Conservation (phyloP, 2,797 vertebrate genomes). For the Morelia viridis region DNA sequence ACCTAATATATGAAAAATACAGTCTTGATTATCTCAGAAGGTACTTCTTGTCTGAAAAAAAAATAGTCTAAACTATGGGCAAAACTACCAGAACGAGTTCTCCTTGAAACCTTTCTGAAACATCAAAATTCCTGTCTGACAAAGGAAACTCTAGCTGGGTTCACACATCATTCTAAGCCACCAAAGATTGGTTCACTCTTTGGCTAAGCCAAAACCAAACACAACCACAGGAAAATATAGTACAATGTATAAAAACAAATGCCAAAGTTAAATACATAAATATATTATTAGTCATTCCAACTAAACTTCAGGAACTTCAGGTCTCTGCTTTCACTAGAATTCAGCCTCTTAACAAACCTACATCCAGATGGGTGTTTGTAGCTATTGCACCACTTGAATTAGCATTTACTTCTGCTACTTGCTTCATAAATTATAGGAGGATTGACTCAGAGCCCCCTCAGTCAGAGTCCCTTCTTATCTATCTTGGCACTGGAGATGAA, state of each 20-base stretch:
- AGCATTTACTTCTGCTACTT: not conserved
- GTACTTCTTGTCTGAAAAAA: not conserved
- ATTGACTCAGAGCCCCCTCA: not conserved
- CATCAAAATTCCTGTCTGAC: not conserved
- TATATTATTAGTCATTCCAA: not conserved
- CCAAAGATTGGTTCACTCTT: not conserved
- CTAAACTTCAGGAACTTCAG: not conserved
- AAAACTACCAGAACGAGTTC: not conserved
- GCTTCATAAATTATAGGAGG: not conserved
- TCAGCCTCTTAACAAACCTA: not conserved
- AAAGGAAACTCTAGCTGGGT: no score
- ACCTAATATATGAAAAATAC: not conserved
- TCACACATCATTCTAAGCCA: not conserved
- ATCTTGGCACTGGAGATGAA: not conserved
- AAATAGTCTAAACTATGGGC: not conserved
- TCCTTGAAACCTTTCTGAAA: not conserved
- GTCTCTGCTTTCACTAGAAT: not conserved
- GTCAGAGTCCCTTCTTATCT: not conserved
- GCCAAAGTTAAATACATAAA: not conserved
- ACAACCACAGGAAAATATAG: not conserved
- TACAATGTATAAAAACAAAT: not conserved
- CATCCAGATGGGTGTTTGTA: accelerated
- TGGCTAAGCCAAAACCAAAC: not conserved
- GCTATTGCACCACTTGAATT: not conserved
- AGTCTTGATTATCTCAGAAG: not conserved